Base-by-base conservation (phyloP, 2,797 vertebrate species). In the Myotis myotis region DNA sequence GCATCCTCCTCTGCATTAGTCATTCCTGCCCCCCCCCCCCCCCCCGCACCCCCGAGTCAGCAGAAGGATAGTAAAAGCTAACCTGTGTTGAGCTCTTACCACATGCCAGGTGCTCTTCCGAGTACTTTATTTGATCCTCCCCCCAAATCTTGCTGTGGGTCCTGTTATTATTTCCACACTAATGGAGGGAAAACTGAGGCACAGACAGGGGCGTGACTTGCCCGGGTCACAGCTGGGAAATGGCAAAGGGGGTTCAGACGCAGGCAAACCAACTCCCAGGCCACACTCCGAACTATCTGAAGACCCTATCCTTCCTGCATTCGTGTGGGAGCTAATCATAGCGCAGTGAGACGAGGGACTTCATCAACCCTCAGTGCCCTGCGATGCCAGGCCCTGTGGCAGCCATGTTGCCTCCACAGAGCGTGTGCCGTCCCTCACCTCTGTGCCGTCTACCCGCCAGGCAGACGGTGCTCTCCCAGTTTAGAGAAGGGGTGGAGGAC, bases 371-470 rank as follows among this genome's bases (percentile, higher is more conserved):
- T 1, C 20, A 30, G 60, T 20, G 33, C 23, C 55, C 57, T 51
- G 13, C 12, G 0, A 8, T 6, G n/a, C n/a, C 28, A 8, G 83
- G 49, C 2, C 8, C 74, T n/a, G 5, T 2, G 28, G 0, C 0
- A 3, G 20, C 22, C 70, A 20, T 25, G 6, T 2, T 13, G 30
- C 11, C 30, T 55, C 57, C 13, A 2, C 1, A 15, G 49, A n/a
- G 6, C 0, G 3, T 8, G 8, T 5, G 5, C 16, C 41, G 0
- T 6, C 71, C 44, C 28, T 76, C 16, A 5, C 8, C 8, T 33
- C 4, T 25, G 30, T 28, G 8, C 2, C 8, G 28, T 19, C 70
- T 17, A 2, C 36, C 38, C 30, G 0, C 41, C 2, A 70, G n/a
- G 47, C 17, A 15, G 51, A 53, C 25, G 22, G 3, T 0, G 13